These are phyloP conservation scores for Drosophila chauvacae DNA, from an alignment of 1,140 invertebrate genomes.

Conservation along the genomic window DNA sequence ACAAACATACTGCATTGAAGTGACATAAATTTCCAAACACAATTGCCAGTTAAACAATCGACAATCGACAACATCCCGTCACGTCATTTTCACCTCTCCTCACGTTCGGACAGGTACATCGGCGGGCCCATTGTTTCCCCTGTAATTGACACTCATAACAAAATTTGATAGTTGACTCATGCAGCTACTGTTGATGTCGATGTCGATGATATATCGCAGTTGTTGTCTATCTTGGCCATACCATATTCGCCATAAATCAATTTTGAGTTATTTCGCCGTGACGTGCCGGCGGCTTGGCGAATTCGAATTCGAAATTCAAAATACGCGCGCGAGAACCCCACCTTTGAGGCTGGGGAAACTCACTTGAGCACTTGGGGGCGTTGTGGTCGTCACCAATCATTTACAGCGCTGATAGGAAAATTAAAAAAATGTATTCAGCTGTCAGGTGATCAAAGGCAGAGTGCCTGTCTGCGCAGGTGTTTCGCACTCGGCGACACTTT, in stretches of 20 bases:
- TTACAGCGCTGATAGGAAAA: conserved; percentile 66
- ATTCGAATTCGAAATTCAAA: conserved; percentile 58
- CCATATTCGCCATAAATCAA: conserved; percentile 77
- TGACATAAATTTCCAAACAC: conserved; percentile 79
- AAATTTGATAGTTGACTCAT: conserved; percentile 82
- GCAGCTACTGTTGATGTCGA: conserved; percentile 25
- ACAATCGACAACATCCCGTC: conserved; percentile 84
- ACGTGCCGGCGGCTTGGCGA: conserved; percentile 57
- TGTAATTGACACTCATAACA: conserved; percentile 81
- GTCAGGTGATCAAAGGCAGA: conserved; percentile 76
- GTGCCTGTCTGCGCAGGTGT: conserved; percentile 78
- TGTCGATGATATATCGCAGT: conserved; percentile 34
- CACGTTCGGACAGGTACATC: conserved; percentile 55
- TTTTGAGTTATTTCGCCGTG: conserved; percentile 78
- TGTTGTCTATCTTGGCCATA: conserved; percentile 61
- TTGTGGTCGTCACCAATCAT: conserved; percentile 47
- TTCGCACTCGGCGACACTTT: conserved; percentile 80
- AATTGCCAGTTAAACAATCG: conserved; percentile 79
- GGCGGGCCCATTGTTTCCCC: conserved; percentile 64
- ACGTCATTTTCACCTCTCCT: conserved; percentile 61
- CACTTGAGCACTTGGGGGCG: conserved; percentile 33
- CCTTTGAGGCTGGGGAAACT: neutral
- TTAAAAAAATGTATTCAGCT: conserved; percentile 81
- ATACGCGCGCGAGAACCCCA: conserved; percentile 31
- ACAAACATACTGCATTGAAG: conserved; percentile 29